Conservation (phyloP, 2,888 invertebrate genomes). For the Endotricha flammealis region DNA sequence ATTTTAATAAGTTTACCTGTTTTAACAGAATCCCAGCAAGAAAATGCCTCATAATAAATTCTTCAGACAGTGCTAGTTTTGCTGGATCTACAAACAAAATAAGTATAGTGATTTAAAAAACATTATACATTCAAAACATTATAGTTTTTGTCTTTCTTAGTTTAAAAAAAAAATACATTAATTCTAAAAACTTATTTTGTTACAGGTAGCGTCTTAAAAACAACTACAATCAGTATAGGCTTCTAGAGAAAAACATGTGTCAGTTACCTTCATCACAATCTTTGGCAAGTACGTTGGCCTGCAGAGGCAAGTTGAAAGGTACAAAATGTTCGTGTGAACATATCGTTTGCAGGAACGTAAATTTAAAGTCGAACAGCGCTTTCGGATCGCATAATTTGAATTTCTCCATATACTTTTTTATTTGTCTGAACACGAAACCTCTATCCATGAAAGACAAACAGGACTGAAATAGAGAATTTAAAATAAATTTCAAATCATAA, state of each 20-base stretch:
- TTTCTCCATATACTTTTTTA: constrained; percentile 91
- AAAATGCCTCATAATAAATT: constrained; percentile 95
- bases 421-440: constrained; percentile 93
- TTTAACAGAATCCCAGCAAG: constrained; percentile 91
- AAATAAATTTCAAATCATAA: background rate
- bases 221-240: no score
- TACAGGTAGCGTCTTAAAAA: no score
- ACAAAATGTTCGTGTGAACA: constrained; percentile 97
- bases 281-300: constrained; percentile 72
- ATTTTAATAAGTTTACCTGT: no score
- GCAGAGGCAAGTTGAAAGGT: constrained; percentile 93
- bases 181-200: no score
- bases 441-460: constrained; percentile 96
- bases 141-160: no score
- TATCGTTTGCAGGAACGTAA: constrained; percentile 92
- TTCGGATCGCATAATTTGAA: constrained; percentile 90
- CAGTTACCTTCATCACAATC: constrained; percentile 63
- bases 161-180: no score
- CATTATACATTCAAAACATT: constrained; percentile 13
- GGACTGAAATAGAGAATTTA: constrained; percentile 77
- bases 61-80: constrained; percentile 82
- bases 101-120: constrained; percentile 22
- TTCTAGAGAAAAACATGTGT: no score
- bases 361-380: constrained; percentile 92
- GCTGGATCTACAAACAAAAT: constrained; percentile 63